Conservation (phyloP, 2,888 invertebrate species). For the Leucania comma region DNA sequence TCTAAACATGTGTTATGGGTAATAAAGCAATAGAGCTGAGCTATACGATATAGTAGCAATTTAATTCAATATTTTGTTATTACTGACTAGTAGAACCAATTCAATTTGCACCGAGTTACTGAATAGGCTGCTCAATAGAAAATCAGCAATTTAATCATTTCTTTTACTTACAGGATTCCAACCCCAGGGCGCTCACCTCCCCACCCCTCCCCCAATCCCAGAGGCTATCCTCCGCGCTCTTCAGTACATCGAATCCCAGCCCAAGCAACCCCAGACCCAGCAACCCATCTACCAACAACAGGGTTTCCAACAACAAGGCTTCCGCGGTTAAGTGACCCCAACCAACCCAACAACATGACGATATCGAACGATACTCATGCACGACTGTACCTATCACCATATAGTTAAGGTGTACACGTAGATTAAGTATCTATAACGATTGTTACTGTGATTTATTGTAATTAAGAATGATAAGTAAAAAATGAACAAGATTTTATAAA, state of each 20-base stretch:
- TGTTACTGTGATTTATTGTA: slow-evolving; percentile 88
- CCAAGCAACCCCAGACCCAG: slow-evolving; percentile 79
- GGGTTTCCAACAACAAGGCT: slow-evolving; percentile 63
- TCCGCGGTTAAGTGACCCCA: slow-evolving; percentile 78
- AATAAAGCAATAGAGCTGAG: slow-evolving; percentile 16
- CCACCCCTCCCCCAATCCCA: slow-evolving; percentile 92
- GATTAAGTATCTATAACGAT: slow-evolving; percentile 73
- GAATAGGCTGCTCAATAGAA: neutral
- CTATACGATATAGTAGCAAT: neutral
- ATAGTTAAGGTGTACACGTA: slow-evolving; percentile 68
- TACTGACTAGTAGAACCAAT: neutral
- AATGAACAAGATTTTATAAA: slow-evolving; percentile 20
- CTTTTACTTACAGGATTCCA: slow-evolving; percentile 89
- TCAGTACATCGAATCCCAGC: slow-evolving; percentile 76
- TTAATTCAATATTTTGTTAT: slow-evolving; percentile 24
- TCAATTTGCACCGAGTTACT: neutral
- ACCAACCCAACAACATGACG: slow-evolving; percentile 28
- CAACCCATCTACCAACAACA: slow-evolving; percentile 55
- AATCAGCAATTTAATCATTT: neutral
- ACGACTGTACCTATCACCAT: slow-evolving; percentile 64
- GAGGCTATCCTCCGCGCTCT: slow-evolving; percentile 90
- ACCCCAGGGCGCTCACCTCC: slow-evolving; percentile 91
- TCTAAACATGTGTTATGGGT: slow-evolving; percentile 18
- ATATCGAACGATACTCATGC: slow-evolving; percentile 63
- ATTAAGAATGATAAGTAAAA: slow-evolving; percentile 67